Percentiles rank a stretch among this genome's conserved stretches.
Conservation (phyloP, 2,797 vertebrate species). For the Channallabes apus region DNA sequence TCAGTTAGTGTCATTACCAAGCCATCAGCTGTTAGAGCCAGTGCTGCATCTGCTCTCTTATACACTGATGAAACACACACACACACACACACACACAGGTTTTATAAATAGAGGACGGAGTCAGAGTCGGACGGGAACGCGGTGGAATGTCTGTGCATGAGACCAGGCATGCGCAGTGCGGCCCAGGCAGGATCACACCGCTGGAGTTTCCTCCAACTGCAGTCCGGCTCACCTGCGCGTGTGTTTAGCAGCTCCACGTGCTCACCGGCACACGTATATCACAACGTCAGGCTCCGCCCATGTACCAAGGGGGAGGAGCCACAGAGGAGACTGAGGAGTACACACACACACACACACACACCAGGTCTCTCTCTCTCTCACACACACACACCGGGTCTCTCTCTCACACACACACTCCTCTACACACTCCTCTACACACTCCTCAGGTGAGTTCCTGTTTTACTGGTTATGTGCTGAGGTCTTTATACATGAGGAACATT, state of each 20-base stretch:
- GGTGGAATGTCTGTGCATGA: not conserved
- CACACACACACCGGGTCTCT: no score
- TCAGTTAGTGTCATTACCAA: not conserved
- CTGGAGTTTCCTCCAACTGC: not conserved
- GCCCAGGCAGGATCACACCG: not conserved
- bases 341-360: no score
- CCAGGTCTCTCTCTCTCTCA: no score
- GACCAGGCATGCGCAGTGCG: not conserved
- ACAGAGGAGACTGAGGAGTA: not conserved
- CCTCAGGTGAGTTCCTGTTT: no score
- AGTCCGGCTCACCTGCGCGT: conserved; percentile 37
- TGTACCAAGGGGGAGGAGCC: not conserved
- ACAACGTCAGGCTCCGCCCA: conserved; percentile 50
- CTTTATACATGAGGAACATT: no score
- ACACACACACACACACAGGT: no score
- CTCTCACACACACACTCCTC: no score
- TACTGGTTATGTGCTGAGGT: no score
- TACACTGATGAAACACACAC: not conserved
- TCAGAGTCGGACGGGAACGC: not conserved
- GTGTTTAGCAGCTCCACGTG: conserved; percentile 59
- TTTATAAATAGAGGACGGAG: not conserved
- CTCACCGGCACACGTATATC: conserved; percentile 55
- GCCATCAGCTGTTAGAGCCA: not conserved
- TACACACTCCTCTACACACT: no score
- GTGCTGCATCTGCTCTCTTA: not conserved